Conservation (phyloP, 2,888 invertebrate genomes). For the Caprella mutica region DNA sequence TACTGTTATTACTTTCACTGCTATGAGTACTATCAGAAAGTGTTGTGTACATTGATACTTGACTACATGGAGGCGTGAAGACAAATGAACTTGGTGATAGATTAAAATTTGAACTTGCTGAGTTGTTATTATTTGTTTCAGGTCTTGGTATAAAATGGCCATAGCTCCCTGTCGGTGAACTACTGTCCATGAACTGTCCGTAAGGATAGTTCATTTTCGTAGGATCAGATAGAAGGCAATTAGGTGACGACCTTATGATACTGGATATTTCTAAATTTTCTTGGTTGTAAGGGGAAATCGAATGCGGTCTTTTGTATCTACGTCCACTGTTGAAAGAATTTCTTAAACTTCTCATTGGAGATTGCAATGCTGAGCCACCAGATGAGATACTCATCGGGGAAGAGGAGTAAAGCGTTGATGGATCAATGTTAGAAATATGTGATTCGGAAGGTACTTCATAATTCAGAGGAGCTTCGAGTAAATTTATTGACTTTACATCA, state of each 20-base stretch:
- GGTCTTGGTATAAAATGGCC: slow-evolving; percentile 26
- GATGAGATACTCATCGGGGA: slow-evolving; percentile 32
- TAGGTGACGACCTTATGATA: slow-evolving; percentile 43
- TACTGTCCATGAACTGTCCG: background rate
- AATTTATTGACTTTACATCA: no score
- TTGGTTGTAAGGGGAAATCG: slow-evolving; percentile 22
- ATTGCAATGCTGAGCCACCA: slow-evolving; percentile 17
- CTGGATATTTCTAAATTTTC: slow-evolving; percentile 40
- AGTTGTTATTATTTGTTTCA: slow-evolving; percentile 15
- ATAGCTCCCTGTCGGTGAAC: slow-evolving; percentile 14
- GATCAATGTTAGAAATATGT: background rate
- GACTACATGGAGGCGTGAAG: no score
- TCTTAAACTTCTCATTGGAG: slow-evolving; percentile 16
- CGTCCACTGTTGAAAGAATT: slow-evolving; percentile 17
- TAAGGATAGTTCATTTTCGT: slow-evolving; percentile 1
- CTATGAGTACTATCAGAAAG: no score
- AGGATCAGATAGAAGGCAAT: slow-evolving; percentile 38
- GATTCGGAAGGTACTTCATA: background rate
- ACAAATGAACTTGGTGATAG: no score
- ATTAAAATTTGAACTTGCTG: slow-evolving; percentile 1
- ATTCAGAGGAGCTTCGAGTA: no score
- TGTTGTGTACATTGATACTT: no score
- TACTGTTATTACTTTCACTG: no score
- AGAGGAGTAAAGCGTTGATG: background rate
- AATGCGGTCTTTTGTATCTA: slow-evolving; percentile 23